Base-by-base conservation (phyloP, 2,797 vertebrate genomes). In the Danio albolineatus region DNA sequence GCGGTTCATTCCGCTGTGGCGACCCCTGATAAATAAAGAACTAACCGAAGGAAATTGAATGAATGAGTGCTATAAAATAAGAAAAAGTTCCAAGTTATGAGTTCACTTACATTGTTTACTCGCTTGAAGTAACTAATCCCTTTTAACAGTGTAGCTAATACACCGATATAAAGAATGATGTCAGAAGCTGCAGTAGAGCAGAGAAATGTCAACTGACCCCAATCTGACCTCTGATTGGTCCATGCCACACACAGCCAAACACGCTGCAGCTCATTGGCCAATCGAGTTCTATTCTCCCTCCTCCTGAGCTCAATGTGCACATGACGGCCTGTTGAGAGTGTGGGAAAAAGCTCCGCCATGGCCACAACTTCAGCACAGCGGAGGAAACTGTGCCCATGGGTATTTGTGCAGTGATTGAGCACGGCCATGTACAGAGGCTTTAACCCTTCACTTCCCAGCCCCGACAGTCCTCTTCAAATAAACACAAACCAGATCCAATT, bases 261-360 rank as follows among this genome's bases (percentile, higher is more conserved):
- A 76, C 4, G 19, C 49, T 46, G 21, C 69, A 78, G 69, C 59
- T 39, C 49, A 53, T 60, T 56, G 70, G 57, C 38, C 14, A 28
- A 16, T 43, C 17, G 62, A 62, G 19, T 14, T 53, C 5, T 43
- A 21, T 6, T 62, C 46, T 72, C 57, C 41, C 38, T 71, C 70
- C 77, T 76, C 74, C 53, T 28, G 44, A 53, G 13, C 69, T 57
- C 57, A 46, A 38, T n/a, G n/a, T 19, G 49, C 56, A 39, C 61
- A 74, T 53, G 48, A 73, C 43, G 19, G 60, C 39, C 78, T 38
- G 60, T 17, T 61, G 61, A 59, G 60, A 87, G 82, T 89, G 84
- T 89, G 86, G 88, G 86, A 87, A 87, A 86, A 51, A 21, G 80
- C 57, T 51, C 51, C 76, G 4, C 66, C 46, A 72, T 53, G 83